Percentiles rank a stretch among this genome's conserved stretches.
phyloP scores from a whole-genome alignment of 2,797 vertebrate genomes.

The Lindbergichthys nudifrons region DNA sequence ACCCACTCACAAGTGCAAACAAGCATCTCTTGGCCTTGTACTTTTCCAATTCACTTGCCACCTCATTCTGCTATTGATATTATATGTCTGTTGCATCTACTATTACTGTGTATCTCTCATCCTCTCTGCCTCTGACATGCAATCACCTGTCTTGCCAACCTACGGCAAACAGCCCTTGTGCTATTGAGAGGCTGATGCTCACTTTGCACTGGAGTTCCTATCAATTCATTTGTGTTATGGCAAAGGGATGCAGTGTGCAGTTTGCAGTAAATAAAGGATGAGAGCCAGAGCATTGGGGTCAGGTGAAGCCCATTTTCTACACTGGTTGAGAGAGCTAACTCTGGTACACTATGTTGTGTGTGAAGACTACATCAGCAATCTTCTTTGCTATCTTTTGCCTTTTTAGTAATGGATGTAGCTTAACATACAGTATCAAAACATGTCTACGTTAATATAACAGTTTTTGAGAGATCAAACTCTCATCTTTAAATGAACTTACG shows the following conservation, averaged over 20 bases:
- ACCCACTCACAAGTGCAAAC: constrained; percentile 62
- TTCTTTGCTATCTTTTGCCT: not conserved
- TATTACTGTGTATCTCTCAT: constrained; percentile 26
- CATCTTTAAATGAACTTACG: not conserved
- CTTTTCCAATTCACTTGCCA: constrained; percentile 7
- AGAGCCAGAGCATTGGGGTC: constrained; percentile 40
- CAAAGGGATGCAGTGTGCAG: constrained; percentile 52
- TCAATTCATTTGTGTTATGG: constrained; percentile 67
- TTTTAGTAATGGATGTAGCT: not conserved
- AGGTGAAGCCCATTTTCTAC: constrained; percentile 54
- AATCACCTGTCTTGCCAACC: constrained; percentile 45
- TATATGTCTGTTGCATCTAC: constrained; percentile 52
- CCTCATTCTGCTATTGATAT: constrained; percentile 37
- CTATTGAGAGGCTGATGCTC: constrained; percentile 55
- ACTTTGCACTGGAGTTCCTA: constrained; percentile 55
- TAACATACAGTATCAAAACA: not conserved
- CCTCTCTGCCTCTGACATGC: constrained; percentile 43
- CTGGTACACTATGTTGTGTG: constrained; percentile 21
- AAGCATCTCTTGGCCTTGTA: constrained; percentile 44
- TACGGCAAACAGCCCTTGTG: constrained; percentile 29
- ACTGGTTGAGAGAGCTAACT: constrained; percentile 40
- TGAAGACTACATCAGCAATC: not conserved
- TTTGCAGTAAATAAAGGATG: constrained; percentile 44
- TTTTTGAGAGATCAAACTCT: not conserved
- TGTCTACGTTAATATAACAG: not conserved